These are phyloP conservation scores for Caenorhabditis plicata DNA, from an alignment of 2,888 invertebrate species.

Conservation along the genomic window DNA sequence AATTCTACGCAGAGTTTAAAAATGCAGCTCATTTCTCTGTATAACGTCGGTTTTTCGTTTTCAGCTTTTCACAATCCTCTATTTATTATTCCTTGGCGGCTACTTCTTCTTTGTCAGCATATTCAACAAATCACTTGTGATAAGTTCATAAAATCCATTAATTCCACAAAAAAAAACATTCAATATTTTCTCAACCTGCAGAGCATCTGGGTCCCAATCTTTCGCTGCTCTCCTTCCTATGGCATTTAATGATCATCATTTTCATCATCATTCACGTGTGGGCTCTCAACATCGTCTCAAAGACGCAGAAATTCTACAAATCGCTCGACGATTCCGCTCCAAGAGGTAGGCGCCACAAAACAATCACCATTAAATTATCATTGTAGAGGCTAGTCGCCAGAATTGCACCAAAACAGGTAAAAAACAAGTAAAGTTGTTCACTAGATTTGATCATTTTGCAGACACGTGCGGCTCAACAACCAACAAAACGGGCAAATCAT, in stretches of 20 bases:
- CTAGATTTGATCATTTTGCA: not conserved
- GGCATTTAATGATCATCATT: slow-evolving; percentile 35
- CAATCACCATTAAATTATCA: too few relatives aligned
- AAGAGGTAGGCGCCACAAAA: too few relatives aligned
- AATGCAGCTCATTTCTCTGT: not conserved
- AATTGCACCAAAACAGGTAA: not conserved
- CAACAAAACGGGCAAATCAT: not conserved
- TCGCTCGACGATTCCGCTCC: slow-evolving; percentile 16
- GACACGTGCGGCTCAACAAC: not conserved
- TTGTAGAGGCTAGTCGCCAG: not conserved
- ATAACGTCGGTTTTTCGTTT: slow-evolving; percentile 6
- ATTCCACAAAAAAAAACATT: slow-evolving; percentile 3
- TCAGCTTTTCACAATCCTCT: slow-evolving; percentile 40
- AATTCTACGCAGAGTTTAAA: not conserved
- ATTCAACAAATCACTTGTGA: slow-evolving; percentile 28
- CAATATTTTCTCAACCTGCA: slow-evolving; percentile 9
- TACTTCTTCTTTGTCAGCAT: slow-evolving; percentile 44
- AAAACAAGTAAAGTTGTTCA: not conserved
- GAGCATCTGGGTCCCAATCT: slow-evolving; percentile 35
- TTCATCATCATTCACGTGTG: slow-evolving; percentile 34
- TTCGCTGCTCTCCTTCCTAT: slow-evolving; percentile 34
- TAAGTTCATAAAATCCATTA: not conserved
- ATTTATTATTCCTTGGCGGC: slow-evolving; percentile 41
- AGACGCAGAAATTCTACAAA: slow-evolving; percentile 27
- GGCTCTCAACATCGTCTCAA: slow-evolving; percentile 31